These are phyloP conservation scores for Drosophila sp. DNA, from an alignment of 1,140 invertebrate species.

Conservation along the genomic window DNA sequence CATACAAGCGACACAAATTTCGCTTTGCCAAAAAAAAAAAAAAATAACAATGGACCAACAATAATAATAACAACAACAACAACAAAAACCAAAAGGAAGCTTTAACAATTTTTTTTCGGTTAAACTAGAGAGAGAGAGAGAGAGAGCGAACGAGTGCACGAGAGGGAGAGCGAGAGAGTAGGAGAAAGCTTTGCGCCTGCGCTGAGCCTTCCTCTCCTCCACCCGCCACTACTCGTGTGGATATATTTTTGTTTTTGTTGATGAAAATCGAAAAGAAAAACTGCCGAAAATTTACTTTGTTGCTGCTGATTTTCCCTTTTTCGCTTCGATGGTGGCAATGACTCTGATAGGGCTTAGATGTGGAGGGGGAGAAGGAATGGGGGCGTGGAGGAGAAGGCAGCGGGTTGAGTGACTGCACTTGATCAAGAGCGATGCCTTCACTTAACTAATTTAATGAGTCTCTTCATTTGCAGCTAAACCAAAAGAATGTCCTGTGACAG, in stretches of 20 bases:
- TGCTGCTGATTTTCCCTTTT: constrained; percentile 44
- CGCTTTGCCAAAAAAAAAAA: constrained; percentile 41
- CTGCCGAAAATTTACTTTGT: constrained; percentile 21
- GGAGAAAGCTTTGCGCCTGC: constrained; percentile 31
- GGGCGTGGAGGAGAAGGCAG: too few relatives aligned
- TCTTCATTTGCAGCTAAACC: background rate
- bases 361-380: too few relatives aligned
- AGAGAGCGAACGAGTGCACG: background rate
- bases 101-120: constrained; percentile 7
- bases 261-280: constrained; percentile 26
- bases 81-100: constrained; percentile 14
- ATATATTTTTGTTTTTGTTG: constrained; percentile 23
- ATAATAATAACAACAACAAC: constrained; percentile 34
- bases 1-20: constrained; percentile 65
- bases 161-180: background rate
- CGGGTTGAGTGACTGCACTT: too few relatives aligned
- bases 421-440: background rate
- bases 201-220: constrained; percentile 4
- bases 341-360: constrained; percentile 19
- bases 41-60: constrained; percentile 47
- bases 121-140: constrained; percentile 9
- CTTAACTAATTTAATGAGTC: constrained; percentile 1
- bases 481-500: background rate
- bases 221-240: constrained; percentile 1
- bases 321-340: constrained; percentile 37